Evolutionary conservation across 1,140 invertebrate species (phyloP), one percentile per base, ranked within the genome.

Genomic region (Goniozus legneri): DNA sequence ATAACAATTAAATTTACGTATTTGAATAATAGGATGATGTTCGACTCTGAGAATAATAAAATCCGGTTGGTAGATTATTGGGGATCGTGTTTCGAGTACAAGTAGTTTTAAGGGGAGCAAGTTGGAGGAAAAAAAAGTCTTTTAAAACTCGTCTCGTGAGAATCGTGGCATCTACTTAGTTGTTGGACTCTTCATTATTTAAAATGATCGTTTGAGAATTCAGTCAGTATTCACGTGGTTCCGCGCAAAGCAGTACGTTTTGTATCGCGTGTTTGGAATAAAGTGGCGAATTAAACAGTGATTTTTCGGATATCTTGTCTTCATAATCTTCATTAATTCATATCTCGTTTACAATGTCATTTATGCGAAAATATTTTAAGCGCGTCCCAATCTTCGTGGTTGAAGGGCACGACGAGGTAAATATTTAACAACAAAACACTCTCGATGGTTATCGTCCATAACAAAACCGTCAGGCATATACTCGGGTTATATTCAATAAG

Each of bases 321-420:
- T n/a, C n/a, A n/a, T n/a, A n/a, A n/a, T n/a, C n/a, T 59, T 42
- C 22, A 36, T 38, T 39, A 20, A 46, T 18, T 34, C 34, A n/a
- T n/a, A n/a, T 34, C 21, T 16, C 8, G 18, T 27, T 8, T 1
- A 52, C 14, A 32, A 56, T 66, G 64, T 47, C 56, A 22, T 24
- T 52, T 0, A 13, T 20, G 3, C 35, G 40, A 13, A 67, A 67
- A 45, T 44, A 67, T 41, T 85, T 82, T 53, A 79, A 80, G 60
- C 80, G 80, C 56, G 81, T 86, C 16, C 86, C 86, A 14, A 77
- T 88, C 47, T 84, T 84, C 53, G 77, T 90, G 15, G 88, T 88
- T 0, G 88, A 91, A 61, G 81, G 86, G 56, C 88, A 91, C 64
- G 82, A 90, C 65, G 85, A 89, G 68, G 90, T 86, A 35, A 39